Evolutionary conservation across 2,797 vertebrate genomes (phyloP).

Genomic region (Anguilla anguilla): DNA sequence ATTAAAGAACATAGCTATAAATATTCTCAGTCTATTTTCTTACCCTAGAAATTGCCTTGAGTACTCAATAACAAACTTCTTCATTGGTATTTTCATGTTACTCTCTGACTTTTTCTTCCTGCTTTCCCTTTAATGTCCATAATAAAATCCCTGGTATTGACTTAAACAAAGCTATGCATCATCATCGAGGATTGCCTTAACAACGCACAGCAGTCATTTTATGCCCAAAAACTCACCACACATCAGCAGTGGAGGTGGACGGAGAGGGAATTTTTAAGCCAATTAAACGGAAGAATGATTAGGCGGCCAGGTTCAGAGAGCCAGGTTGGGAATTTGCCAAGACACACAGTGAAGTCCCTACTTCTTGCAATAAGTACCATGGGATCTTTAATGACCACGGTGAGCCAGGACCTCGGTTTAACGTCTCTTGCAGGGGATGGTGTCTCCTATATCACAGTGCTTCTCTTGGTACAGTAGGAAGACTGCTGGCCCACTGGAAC

Average conservation of each 20-base stretch:
- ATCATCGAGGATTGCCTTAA: background rate
- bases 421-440: background rate
- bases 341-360: background rate
- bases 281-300: background rate
- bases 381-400: background rate
- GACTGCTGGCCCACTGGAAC: background rate
- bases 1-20: conserved; percentile 17
- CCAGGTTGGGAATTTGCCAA: background rate
- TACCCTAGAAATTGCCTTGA: background rate
- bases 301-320: background rate
- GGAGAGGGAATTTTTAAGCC: background rate
- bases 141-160: background rate
- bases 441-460: background rate
- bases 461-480: background rate
- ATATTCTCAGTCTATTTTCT: conserved; percentile 26
- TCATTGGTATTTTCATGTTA: background rate
- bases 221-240: background rate
- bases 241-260: background rate
- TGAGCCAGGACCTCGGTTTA: background rate
- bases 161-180: background rate
- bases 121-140: background rate
- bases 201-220: background rate
- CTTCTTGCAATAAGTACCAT: background rate
- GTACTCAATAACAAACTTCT: background rate
- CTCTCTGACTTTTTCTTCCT: background rate